These are phyloP conservation scores for Sitodiplosis mosellana DNA, from an alignment of 1,140 invertebrate species.

Conservation along the genomic window DNA sequence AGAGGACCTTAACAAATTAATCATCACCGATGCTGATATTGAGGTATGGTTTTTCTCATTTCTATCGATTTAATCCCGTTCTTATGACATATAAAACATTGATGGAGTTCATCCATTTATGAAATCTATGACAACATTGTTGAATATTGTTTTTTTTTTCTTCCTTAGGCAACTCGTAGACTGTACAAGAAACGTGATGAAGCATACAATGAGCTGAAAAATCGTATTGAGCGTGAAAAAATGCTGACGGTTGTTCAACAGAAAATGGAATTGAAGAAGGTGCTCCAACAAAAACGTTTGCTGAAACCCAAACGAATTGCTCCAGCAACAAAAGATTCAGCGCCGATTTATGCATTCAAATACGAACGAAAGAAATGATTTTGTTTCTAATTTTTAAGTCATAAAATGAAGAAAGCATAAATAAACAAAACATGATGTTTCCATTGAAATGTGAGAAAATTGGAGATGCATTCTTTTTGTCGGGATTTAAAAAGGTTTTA, in stretches of 20 bases:
- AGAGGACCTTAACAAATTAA: constrained; percentile 37
- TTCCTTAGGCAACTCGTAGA: constrained; percentile 22
- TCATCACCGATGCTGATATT: constrained; percentile 34
- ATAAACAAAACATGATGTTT: too few relatives aligned
- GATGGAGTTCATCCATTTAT: neutral
- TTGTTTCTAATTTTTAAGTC: neutral
- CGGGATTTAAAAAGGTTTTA: too few relatives aligned
- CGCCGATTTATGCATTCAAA: constrained; percentile 73
- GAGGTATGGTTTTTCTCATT: constrained; percentile 14
- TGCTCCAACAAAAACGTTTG: constrained; percentile 45
- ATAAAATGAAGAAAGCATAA: too few relatives aligned
- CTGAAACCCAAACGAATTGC: constrained; percentile 44
- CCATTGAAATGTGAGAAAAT: too few relatives aligned
- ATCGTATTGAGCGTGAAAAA: constrained; percentile 63
- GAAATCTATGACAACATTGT: neutral
- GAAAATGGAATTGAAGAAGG: constrained; percentile 64
- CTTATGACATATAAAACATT: neutral
- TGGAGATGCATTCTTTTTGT: too few relatives aligned
- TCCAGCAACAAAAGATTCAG: constrained; percentile 41
- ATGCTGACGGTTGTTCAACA: constrained; percentile 62
- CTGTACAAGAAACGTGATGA: constrained; percentile 40
- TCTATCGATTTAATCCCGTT: neutral
- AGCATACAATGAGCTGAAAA: constrained; percentile 59
- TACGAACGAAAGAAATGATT: constrained; percentile 62
- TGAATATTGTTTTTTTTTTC: constrained; percentile 7